Percentiles rank a stretch among this genome's conserved stretches.
Evolutionary conservation across 2,113 vertebrate species (phyloP).

Genomic region (Isurus oxyrinchus): DNA sequence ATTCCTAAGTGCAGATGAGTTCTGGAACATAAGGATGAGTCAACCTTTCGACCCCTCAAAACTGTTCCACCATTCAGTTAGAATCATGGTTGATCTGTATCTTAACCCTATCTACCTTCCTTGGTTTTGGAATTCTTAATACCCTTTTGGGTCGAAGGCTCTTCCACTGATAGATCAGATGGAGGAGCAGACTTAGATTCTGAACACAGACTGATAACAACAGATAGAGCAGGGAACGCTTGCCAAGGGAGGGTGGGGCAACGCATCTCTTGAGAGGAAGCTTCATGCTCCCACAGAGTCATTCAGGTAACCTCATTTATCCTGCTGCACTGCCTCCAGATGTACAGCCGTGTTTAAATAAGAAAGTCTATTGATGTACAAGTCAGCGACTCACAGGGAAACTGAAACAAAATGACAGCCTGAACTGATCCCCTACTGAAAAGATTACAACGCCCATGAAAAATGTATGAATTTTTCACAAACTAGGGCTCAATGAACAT

Average conservation of each 20-base stretch:
- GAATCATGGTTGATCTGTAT: neutral
- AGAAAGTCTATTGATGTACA: neutral
- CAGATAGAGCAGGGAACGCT: neutral
- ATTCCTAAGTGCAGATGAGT: neutral
- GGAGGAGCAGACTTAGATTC: neutral
- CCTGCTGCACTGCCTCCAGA: neutral
- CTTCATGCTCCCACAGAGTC: neutral
- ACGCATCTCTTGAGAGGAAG: neutral
- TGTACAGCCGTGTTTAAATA: neutral
- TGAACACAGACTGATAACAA: neutral
- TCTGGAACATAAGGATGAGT: neutral
- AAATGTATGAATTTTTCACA: neutral
- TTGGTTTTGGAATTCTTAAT: neutral
- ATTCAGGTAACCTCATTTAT: neutral
- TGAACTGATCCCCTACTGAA: conserved; percentile 14
- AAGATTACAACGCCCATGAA: conserved; percentile 9
- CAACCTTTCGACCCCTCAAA: neutral
- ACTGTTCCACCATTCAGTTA: neutral
- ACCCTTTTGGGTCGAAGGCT: neutral
- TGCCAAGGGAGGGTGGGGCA: neutral
- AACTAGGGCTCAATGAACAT: neutral
- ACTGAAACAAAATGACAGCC: neutral
- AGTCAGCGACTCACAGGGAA: neutral
- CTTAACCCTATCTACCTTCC: neutral
- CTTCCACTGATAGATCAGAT: neutral